Conservation (phyloP, 2,888 invertebrate species). For the Dicyrtomina minuta region DNA sequence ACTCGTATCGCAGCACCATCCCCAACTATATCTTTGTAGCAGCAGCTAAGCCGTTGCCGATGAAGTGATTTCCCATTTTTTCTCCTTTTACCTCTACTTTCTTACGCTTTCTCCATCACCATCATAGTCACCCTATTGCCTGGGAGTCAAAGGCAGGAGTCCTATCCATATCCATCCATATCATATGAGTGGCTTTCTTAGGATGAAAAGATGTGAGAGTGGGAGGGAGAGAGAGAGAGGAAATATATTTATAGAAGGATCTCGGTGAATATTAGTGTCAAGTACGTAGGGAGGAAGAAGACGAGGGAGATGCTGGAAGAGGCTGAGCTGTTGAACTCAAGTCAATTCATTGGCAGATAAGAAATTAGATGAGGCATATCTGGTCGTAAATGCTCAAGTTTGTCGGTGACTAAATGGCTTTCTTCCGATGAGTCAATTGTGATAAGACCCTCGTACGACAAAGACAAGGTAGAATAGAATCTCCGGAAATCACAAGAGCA, state of each 20-base stretch:
- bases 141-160: too few species aligned
- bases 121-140: too few species aligned
- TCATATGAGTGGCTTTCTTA: background rate
- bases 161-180: too few species aligned
- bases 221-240: background rate
- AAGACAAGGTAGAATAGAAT: background rate
- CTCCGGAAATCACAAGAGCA: conserved; percentile 10
- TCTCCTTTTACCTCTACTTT: background rate
- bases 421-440: background rate
- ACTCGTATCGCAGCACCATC: too few species aligned
- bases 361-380: conserved; percentile 18
- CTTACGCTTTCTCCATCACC: background rate
- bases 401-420: background rate
- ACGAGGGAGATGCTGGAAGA: background rate
- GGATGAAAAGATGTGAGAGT: background rate
- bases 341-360: conserved; percentile 7
- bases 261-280: too few species aligned
- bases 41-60: too few species aligned
- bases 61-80: background rate
- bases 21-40: too few species aligned
- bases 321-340: too few species aligned
- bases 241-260: background rate
- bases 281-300: background rate
- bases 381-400: background rate
- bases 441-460: conserved; percentile 5